Evolutionary conservation across 2,113 vertebrate genomes (phyloP), one percentile per base, ranked within the genome.

Genomic region (Isurus oxyrinchus): DNA sequence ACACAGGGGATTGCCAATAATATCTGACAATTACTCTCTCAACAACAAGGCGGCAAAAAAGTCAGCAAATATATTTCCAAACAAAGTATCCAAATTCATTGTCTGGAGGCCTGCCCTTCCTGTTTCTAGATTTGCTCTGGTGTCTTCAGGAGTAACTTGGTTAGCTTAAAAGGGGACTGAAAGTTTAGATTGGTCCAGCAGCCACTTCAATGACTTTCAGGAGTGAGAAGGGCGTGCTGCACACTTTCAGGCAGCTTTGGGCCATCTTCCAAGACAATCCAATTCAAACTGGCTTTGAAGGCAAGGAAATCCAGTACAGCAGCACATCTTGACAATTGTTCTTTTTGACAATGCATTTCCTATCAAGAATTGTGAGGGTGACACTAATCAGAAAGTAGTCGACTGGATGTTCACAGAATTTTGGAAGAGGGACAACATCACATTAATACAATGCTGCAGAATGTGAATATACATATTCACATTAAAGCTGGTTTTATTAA

Each of bases 51-150:
- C 10, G n/a, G 55, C 16, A 93, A 59, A 93, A 93, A 5, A 16
- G 31, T n/a, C 88, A 93, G 59, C 90, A 90, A 90, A 63, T 63
- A n/a, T 25, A 94, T 23, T 94, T 91, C 55, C 81, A 84, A 84
- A 49, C 4, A 31, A 93, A 16, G 14, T 16, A n/a, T 61, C 25
- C 55, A 35, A 61, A 35, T 93, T n/a, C 57, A 93, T 23, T 21
- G 59, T 19, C 90, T 94, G 16, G 35, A n/a, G 35, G 19, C 16
- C 35, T 10, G 14, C 90, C 57, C 90, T 21, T 40, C 59, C 59
- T 14, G 35, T 40, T 61, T 63, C 59, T 61, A 40, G 59, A 44
- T 63, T 8, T 94, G 59, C 59, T 63, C 59, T 40, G 11, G 19
- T 94, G 59, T 21, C n/a, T 21, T 44, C 21, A 94, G n/a, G 35